Base-by-base conservation (phyloP, 2,113 vertebrate species). In the Oceanites oceanicus region DNA sequence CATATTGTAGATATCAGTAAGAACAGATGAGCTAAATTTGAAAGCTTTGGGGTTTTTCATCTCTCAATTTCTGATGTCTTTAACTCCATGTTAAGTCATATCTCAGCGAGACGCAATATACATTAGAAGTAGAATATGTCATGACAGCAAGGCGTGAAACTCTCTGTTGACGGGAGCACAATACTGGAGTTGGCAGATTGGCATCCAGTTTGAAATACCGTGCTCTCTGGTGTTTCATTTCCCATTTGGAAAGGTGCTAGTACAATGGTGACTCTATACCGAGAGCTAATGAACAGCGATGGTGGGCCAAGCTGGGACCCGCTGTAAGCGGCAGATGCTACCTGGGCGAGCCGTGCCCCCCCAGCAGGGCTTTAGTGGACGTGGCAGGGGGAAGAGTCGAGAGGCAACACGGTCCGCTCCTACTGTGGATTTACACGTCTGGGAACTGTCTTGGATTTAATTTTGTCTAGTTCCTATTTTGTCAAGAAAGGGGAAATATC, bases 341-440 rank as follows among this genome's bases (percentile, higher is more conserved):
- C 29, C 56, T 11, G 8, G n/a, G 58, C 6, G 32, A 53, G 65
- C 74, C 14, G 1, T 2, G 34, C 7, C 45, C 27, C 32, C 38
- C 2, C 3, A 2, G 7, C 45, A 5, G 55, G 63, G 55, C 38
- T 22, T 5, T 2, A 13, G 13, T 4, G 20, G 16, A 26, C 18
- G 2, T 1, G 17, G 44, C 22, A 10, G 13, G 34, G 65, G 52
- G 71, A 29, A 55, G 18, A 34, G 40, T 47, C 4, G 7, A 65
- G 59, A 23, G 70, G 29, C 34, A 22, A 2, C 44, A 6, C 15
- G 5, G 30, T 7, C 20, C 10, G 0, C 62, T 59, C 42, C 42
- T 26, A 0, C 44, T 34, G 13, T 12, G 68, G 17, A 5, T 23
- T 36, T 18, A 6, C 11, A 0, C 2, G 6, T 23, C 44, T 66